Base-by-base conservation (phyloP, 2,888 invertebrate genomes). In the Biston betularia region DNA sequence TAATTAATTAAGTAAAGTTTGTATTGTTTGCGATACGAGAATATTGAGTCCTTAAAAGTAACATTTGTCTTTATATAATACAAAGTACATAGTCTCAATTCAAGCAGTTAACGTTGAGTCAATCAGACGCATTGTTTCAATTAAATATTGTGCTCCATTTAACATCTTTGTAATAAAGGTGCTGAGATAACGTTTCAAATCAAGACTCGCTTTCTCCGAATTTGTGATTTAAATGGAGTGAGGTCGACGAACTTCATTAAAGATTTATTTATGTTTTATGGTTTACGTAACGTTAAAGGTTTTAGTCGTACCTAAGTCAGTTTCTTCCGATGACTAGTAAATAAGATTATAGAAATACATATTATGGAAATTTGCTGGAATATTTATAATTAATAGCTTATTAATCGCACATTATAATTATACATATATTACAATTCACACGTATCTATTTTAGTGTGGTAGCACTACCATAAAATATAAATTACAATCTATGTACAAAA, bases 91-190 rank as follows among this genome's bases (percentile, higher is more conserved):
- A 11, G 54, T 12, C 33, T 33, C 24, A 62, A 55, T 62, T 48
- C 33, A 48, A 55, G 9, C 12, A 55, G 49, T 38, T 4, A 8
- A 38, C 9, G 6, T 38, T 38, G 38, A 38, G 38, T 38, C 38
- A 6, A 33, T 48, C 40, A 65, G 49, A n/a, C 10, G 48, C 55
- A 44, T 59, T 59, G 59, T 65, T 50, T 34, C 14, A 15, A n/a
- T 35, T 60, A 15, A n/a, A 15, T 60, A 35, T 50, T 34, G n/a
- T 35, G 33, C n/a, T 53, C 42, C 46, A 45, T 53, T 61, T 24
- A 53, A 46, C 52, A 52, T 53, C 45, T 52, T 44, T 15, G 24
- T 53, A 46, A 24, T 46, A 53, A 53, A 61, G 45, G 34, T 33
- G 34, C 52, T 50, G 44, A 34, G 24, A 53, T 53, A 53, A 61